Percentiles rank a stretch among this genome's conserved stretches.
These are phyloP conservation scores for Psylliodes chrysocephalus DNA, from an alignment of 2,888 invertebrate species.

Conservation along the genomic window DNA sequence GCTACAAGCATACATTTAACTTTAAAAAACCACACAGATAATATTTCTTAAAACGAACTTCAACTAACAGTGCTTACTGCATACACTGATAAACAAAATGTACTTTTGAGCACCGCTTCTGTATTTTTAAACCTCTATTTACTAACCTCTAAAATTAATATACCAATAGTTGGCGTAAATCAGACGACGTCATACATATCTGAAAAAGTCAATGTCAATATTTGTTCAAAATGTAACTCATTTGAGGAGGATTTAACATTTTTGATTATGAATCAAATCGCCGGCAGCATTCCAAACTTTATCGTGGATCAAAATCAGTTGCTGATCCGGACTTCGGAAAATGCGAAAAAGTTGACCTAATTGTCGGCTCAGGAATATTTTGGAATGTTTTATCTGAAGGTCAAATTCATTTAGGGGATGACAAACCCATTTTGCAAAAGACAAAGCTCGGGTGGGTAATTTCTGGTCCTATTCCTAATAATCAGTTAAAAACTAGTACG, in stretches of 20 bases:
- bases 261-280: conserved; percentile 32
- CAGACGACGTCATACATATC: conserved; percentile 6
- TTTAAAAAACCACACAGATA: not conserved
- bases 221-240: conserved; percentile 3
- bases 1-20: not conserved
- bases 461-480: conserved; percentile 26
- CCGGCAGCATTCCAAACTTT: conserved; percentile 21
- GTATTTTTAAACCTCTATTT: conserved; percentile 9
- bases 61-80: no score
- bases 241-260: conserved; percentile 8
- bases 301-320: conserved; percentile 3
- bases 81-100: not conserved
- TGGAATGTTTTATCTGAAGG: conserved; percentile 21
- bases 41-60: not conserved
- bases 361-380: conserved; percentile 30
- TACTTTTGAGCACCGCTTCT: not conserved
- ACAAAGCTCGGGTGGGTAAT: conserved; percentile 35
- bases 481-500: no score
- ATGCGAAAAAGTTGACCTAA: conserved; percentile 14
- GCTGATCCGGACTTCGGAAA: conserved; percentile 34
- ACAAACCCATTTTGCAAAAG: conserved; percentile 31
- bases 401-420: conserved; percentile 23
- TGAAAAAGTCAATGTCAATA: not conserved
- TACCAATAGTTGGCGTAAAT: conserved; percentile 31
- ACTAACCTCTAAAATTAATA: conserved; percentile 6